phyloP scores from a whole-genome alignment of 2,888 invertebrate genomes.

The Chalcosyrphus nemorum region DNA sequence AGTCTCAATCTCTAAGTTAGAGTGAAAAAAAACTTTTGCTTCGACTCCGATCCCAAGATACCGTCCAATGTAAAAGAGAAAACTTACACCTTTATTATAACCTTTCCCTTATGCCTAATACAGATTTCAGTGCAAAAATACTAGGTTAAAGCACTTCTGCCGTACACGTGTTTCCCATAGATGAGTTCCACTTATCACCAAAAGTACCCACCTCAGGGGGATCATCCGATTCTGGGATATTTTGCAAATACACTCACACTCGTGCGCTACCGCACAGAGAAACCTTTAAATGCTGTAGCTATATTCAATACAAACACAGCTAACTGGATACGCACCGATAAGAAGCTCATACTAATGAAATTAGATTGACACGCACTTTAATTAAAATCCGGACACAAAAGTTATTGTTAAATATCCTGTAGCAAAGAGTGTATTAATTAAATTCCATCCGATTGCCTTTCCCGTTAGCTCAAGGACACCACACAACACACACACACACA shows the following conservation, averaged over 20 bases:
- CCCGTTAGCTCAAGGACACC: constrained; percentile 27
- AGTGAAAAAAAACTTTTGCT: too few relatives aligned
- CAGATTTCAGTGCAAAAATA: not conserved
- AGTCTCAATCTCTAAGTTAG: too few relatives aligned
- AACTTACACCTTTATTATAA: not conserved
- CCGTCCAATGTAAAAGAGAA: not conserved
- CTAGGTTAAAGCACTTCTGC: not conserved
- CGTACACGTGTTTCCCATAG: not conserved
- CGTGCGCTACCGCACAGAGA: not conserved
- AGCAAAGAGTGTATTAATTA: constrained; percentile 60
- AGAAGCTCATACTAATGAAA: constrained; percentile 64
- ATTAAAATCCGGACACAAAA: constrained; percentile 64
- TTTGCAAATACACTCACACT: not conserved
- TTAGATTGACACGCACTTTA: constrained; percentile 54
- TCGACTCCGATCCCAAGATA: too few relatives aligned
- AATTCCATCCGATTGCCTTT: constrained; percentile 55
- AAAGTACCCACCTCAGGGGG: constrained; percentile 29
- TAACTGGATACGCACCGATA: constrained; percentile 30
- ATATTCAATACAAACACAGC: constrained; percentile 22
- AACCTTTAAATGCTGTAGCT: not conserved
- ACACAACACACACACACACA: not conserved
- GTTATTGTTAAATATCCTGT: constrained; percentile 59
- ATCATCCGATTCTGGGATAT: not conserved
- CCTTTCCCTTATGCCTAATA: not conserved
- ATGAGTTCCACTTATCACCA: not conserved